Conservation (phyloP, 1,140 invertebrate genomes). For the Aradophagus sp. region DNA sequence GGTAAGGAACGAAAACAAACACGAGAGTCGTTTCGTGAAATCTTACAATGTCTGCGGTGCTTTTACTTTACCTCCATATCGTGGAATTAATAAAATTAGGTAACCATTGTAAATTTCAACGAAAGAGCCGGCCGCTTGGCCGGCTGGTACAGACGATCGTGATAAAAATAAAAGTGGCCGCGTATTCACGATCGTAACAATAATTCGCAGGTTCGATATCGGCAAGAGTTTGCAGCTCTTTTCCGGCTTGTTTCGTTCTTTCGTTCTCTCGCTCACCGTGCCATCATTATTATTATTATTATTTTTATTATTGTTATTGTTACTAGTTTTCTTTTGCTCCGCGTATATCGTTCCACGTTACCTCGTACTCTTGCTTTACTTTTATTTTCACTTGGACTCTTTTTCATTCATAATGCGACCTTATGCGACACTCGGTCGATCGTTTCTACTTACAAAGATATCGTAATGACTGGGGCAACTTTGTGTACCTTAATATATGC, state of each 20-base stretch:
- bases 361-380: conserved; percentile 27
- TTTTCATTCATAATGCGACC: conserved; percentile 49
- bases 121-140: conserved; percentile 34
- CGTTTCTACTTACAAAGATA: conserved; percentile 48
- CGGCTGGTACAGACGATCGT: conserved; percentile 11
- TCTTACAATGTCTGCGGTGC: conserved; percentile 19
- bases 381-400: conserved; percentile 39
- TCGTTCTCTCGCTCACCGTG: too few species aligned
- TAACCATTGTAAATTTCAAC: conserved; percentile 38
- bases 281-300: too few species aligned
- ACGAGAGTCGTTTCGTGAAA: conserved; percentile 20
- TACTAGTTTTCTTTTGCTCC: conserved; percentile 31
- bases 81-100: conserved; percentile 46
- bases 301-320: conserved; percentile 32
- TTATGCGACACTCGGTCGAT: conserved; percentile 39
- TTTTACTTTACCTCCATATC: conserved; percentile 26
- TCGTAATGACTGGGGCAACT: conserved; percentile 39
- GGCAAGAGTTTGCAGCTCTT: conserved; percentile 31
- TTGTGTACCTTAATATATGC: conserved; percentile 48
- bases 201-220: conserved; percentile 35
- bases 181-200: conserved; percentile 38
- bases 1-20: neutral
- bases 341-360: conserved; percentile 1
- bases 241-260: conserved; percentile 39
- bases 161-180: conserved; percentile 41